These are phyloP conservation scores for Diarsia mendica DNA, from an alignment of 2,888 invertebrate genomes.

Conservation along the genomic window DNA sequence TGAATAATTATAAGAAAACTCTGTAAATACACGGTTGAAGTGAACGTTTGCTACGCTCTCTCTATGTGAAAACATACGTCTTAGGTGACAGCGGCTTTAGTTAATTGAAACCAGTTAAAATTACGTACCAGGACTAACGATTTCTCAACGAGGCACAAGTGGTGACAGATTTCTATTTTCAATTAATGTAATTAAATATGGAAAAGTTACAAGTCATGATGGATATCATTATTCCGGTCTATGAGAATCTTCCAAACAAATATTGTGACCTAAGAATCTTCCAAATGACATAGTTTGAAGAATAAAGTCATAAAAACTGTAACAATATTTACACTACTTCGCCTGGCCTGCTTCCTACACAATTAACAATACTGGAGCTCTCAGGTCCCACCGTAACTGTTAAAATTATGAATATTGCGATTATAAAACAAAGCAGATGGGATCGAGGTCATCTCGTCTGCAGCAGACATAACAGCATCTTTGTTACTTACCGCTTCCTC, in stretches of 20 bases:
- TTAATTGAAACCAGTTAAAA: conserved; percentile 43
- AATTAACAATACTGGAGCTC: conserved; percentile 76
- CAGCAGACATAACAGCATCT: conserved; percentile 67
- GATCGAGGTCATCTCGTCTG: conserved; percentile 76
- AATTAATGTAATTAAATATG: conserved; percentile 4
- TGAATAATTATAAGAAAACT: conserved; percentile 55
- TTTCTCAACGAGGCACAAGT: conserved; percentile 36
- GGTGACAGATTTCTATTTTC: conserved; percentile 30
- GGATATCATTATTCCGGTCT: not conserved
- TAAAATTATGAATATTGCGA: conserved; percentile 72
- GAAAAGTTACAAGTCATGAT: not conserved
- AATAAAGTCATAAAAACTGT: conserved; percentile 34
- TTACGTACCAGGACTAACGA: conserved; percentile 36
- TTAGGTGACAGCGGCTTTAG: conserved; percentile 33
- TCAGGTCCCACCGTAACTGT: conserved; percentile 77
- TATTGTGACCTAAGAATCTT: conserved; percentile 21
- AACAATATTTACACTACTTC: conserved; percentile 53
- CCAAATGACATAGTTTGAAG: conserved; percentile 49
- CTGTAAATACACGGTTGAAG: conserved; percentile 37
- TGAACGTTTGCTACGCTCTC: conserved; percentile 52
- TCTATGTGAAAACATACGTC: conserved; percentile 53
- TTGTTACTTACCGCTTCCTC: conserved; percentile 91
- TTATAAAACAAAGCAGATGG: conserved; percentile 76
- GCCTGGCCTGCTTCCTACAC: conserved; percentile 76
- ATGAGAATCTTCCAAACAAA: not conserved